These are phyloP conservation scores for Laspeyria flexula DNA, from an alignment of 2,888 invertebrate genomes.

Conservation along the genomic window DNA sequence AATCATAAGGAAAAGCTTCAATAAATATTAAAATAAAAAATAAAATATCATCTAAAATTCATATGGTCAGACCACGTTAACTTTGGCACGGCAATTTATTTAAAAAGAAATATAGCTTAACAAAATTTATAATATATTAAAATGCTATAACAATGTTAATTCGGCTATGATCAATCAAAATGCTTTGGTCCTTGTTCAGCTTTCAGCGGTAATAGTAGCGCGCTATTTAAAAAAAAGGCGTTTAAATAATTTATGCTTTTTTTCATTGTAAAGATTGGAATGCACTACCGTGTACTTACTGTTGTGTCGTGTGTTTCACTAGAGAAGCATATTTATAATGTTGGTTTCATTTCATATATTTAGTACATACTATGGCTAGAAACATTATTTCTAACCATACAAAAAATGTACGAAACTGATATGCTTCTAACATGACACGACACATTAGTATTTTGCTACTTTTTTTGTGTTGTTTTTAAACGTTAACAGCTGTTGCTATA, in stretches of 20 bases:
- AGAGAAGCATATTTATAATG: no score
- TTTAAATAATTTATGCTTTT: no score
- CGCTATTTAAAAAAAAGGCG: background rate
- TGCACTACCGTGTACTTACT: no score
- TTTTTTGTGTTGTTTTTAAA: background rate
- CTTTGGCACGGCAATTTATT: constrained; percentile 69
- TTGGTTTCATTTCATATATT: no score
- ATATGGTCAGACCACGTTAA: constrained; percentile 54
- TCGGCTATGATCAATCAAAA: constrained; percentile 36
- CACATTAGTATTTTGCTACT: no score
- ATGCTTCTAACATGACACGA: no score
- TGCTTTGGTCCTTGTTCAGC: constrained; percentile 18
- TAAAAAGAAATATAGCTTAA: constrained; percentile 40
- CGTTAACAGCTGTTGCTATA: no score
- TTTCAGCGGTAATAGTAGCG: background rate
- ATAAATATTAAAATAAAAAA: constrained; percentile 42
- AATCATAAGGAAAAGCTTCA: constrained; percentile 33
- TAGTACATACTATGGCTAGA: no score
- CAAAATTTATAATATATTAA: constrained; percentile 26
- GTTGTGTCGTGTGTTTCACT: no score
- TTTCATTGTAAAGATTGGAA: no score
- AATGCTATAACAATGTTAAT: constrained; percentile 35
- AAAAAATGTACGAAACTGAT: no score
- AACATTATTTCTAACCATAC: no score
- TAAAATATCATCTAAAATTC: constrained; percentile 43